Evolutionary conservation across 2,797 vertebrate genomes (phyloP).

Genomic region (Remorina albescens): DNA sequence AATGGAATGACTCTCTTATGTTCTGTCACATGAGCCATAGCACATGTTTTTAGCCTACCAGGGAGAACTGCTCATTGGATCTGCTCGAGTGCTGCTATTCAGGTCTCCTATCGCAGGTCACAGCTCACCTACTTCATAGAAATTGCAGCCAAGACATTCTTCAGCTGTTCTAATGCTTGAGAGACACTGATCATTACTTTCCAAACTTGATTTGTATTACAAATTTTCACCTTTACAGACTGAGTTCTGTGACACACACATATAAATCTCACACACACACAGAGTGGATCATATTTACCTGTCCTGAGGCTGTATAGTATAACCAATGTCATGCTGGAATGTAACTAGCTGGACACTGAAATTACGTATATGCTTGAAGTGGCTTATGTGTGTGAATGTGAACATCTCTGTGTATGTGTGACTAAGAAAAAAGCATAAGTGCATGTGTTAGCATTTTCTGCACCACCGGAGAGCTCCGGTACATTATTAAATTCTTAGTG

Average conservation of each 20-base stretch:
- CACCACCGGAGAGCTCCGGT: conserved; percentile 21
- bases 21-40: not conserved
- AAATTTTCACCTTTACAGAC: conserved; percentile 18
- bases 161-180: not conserved
- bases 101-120: conserved; percentile 7
- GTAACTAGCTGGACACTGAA: conserved; percentile 43
- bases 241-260: conserved; percentile 1
- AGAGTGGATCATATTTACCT: conserved; percentile 46
- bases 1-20: not conserved
- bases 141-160: not conserved
- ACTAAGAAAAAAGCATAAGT: not conserved
- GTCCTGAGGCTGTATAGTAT: conserved; percentile 52
- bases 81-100: not conserved
- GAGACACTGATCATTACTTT: conserved; percentile 17
- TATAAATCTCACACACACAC: not conserved
- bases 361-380: conserved; percentile 37
- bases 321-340: conserved; percentile 46
- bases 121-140: conserved; percentile 1
- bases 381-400: conserved; percentile 12
- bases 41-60: not conserved
- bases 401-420: conserved; percentile 10
- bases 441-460: conserved; percentile 36
- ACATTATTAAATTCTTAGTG: conserved; percentile 41
- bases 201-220: conserved; percentile 18
- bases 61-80: not conserved